phyloP scores from a whole-genome alignment of 2,797 vertebrate genomes.

The Lacerta viridis region DNA sequence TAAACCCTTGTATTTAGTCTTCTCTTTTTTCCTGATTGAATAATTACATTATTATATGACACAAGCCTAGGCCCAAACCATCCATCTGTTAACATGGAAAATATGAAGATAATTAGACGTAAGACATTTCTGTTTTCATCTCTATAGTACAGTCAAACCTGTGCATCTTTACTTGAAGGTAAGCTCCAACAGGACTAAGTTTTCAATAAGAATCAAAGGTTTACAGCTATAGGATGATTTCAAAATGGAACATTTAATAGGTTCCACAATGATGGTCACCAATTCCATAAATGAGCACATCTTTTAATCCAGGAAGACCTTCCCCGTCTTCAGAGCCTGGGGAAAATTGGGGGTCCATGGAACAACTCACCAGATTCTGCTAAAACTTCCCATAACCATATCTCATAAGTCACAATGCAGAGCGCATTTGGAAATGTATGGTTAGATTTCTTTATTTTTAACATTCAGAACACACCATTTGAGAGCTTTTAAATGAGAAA shows the following conservation, averaged over 20 bases:
- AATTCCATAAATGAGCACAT: no score
- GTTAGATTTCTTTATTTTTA: background rate
- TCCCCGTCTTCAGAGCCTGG: background rate
- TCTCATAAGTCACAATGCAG: background rate
- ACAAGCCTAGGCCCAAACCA: background rate
- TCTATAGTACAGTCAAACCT: background rate
- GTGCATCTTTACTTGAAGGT: no score
- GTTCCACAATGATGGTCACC: background rate
- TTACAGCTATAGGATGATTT: background rate
- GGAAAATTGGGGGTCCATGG: background rate
- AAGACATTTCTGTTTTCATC: background rate
- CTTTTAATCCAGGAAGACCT: background rate
- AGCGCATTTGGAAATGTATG: background rate
- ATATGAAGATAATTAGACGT: background rate
- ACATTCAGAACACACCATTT: background rate
- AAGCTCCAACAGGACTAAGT: background rate
- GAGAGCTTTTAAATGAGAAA: background rate
- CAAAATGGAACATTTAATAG: background rate
- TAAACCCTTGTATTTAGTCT: background rate
- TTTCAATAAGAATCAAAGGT: background rate
- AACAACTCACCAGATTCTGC: background rate
- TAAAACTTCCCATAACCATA: background rate
- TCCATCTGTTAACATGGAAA: background rate
- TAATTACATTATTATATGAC: background rate
- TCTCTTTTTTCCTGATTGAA: conserved; percentile 25